These are phyloP conservation scores for Synanthedon formicaeformis DNA, from an alignment of 2,888 invertebrate species.

Conservation along the genomic window DNA sequence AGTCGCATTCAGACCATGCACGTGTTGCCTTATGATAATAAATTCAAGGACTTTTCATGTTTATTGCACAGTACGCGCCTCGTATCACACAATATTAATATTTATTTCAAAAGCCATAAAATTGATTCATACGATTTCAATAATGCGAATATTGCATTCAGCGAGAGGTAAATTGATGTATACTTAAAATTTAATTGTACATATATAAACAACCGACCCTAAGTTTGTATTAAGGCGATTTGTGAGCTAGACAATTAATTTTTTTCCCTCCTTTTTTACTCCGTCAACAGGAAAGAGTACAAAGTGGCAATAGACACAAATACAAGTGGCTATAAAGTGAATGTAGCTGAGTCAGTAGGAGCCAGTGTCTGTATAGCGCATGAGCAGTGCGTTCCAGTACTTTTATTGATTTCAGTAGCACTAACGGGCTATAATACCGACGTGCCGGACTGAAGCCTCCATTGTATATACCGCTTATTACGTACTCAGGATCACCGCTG, in stretches of 20 bases:
- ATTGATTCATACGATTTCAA: neutral
- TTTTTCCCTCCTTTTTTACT: constrained; percentile 43
- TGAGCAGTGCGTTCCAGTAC: constrained; percentile 71
- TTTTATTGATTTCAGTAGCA: constrained; percentile 80
- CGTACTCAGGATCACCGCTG: constrained; percentile 57
- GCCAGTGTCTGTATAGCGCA: constrained; percentile 51
- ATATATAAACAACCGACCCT: neutral
- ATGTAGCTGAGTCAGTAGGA: constrained; percentile 66
- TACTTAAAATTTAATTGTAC: neutral
- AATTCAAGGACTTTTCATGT: constrained; percentile 20
- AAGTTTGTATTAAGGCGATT: constrained; percentile 22
- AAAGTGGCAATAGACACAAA: constrained; percentile 66
- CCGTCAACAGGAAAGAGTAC: constrained; percentile 59
- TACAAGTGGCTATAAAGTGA: constrained; percentile 69
- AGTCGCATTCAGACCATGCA: constrained; percentile 19
- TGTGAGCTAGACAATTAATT: constrained; percentile 44
- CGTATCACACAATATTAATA: neutral
- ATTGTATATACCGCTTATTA: constrained; percentile 60
- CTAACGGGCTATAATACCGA: constrained; percentile 72
- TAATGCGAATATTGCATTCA: neutral
- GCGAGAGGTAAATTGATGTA: neutral
- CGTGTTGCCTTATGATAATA: constrained; percentile 23
- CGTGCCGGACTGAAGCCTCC: constrained; percentile 61
- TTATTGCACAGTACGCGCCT: constrained; percentile 9
- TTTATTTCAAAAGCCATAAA: neutral